Base-by-base conservation (phyloP, 2,888 invertebrate species). In the Campoplex capitator region DNA sequence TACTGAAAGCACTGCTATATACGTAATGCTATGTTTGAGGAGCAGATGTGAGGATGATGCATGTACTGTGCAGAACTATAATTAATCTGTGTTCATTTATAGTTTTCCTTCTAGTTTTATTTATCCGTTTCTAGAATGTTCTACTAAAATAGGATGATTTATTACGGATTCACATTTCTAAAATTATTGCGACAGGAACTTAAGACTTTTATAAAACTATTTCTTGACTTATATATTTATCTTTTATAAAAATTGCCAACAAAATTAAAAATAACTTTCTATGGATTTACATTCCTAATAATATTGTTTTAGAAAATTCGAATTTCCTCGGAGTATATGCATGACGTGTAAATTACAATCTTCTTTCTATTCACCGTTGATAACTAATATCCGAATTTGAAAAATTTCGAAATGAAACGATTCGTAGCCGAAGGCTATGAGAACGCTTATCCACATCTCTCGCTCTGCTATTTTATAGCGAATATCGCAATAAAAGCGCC, bases 401-500 rank as follows among this genome's bases (percentile, higher is more conserved):
- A 45, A 70, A 70, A 56, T 28, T 3, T 23, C 16, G 54, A 38
- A 51, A 62, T 23, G 11, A 23, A 51, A 35, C 16, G 23, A 38
- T 18, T 23, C 18, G 56, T 70, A 42, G 79, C 65, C 67, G 28
- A 6, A 18, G 54, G 68, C 54, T 68, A 13, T 65, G 32, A 16
- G 28, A 58, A 58, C 28, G 11, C 28, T 58, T 13, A 58, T n/a
- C 48, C 8, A 23, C 9, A 54, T 9, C n/a, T 9, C n/a, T 28
- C 32, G 65, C 42, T 42, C 28, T 28, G 23, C n/a, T 51, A 23
- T 74, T 38, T 65, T 62, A 74, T 32, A 67, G 65, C 67, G 65
- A 68, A 65, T 65, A 82, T 82, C 75, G 75, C 68, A 75, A 82
- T 58, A 82, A 75, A 75, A 82, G 74, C 45, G 54, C 75, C 42